Conservation (phyloP, 2,797 vertebrate genomes). For the Peromyscus aztecus region DNA sequence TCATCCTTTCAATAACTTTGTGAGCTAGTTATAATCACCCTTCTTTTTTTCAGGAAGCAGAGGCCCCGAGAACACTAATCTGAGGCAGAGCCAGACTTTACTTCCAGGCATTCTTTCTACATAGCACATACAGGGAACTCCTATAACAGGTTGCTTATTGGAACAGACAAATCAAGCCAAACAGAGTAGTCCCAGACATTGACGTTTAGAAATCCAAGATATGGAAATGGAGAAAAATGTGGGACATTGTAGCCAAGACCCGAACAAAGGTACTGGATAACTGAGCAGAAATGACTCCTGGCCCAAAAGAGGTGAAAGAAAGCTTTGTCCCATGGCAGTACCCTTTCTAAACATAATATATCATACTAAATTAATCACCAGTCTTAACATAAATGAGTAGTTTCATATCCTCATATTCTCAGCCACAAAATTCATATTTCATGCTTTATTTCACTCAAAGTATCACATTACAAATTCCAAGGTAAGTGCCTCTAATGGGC, state of each 20-base stretch:
- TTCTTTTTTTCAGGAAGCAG: not conserved
- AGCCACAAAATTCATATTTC: slow-evolving; percentile 60
- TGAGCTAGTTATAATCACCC: not conserved
- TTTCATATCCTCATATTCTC: slow-evolving; percentile 22
- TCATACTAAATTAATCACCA: slow-evolving; percentile 60
- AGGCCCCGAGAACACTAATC: not conserved
- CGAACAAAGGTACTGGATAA: not conserved
- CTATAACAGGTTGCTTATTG: not conserved
- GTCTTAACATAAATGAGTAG: slow-evolving; percentile 51
- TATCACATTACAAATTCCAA: slow-evolving; percentile 64
- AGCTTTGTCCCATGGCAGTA: not conserved
- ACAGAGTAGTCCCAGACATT: not conserved
- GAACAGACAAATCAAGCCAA: not conserved
- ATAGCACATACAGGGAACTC: not conserved
- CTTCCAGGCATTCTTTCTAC: not conserved
- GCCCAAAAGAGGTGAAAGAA: not conserved
- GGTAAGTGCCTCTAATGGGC: slow-evolving; percentile 68
- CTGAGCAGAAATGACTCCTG: not conserved
- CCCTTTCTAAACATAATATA: not conserved
- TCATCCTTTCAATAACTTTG: not conserved
- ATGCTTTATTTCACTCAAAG: slow-evolving; percentile 53
- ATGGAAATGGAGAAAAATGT: not conserved
- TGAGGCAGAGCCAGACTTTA: not conserved
- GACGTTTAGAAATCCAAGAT: not conserved
- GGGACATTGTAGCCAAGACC: not conserved